These are phyloP conservation scores for Nyctereutes procyonoides DNA, from an alignment of 2,113 vertebrate genomes.

Conservation along the genomic window DNA sequence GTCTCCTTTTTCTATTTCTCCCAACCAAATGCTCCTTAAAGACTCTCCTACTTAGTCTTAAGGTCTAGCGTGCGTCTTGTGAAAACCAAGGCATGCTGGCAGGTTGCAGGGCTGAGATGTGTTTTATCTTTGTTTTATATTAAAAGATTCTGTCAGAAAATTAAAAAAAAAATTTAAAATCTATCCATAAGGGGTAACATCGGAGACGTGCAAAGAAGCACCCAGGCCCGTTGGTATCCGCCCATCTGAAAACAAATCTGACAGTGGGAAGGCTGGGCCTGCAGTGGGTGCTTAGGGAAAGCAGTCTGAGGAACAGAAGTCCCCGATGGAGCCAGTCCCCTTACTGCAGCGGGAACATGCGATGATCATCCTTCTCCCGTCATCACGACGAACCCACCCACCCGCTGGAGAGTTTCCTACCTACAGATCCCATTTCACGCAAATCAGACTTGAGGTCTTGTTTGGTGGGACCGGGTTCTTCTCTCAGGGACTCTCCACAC, in stretches of 20 bases:
- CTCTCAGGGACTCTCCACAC: fast-evolving
- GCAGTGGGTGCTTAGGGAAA: background rate
- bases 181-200: fast-evolving
- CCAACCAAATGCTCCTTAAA: too few species aligned
- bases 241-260: too few species aligned
- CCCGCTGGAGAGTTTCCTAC: background rate
- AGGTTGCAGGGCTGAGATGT: too few species aligned
- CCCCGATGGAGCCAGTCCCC: fast-evolving
- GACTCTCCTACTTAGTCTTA: too few species aligned
- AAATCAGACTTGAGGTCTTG: background rate
- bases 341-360: fast-evolving
- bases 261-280: fast-evolving
- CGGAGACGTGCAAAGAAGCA: background rate
- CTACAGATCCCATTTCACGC: background rate
- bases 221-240: fast-evolving
- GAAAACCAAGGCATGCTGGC: too few species aligned
- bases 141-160: too few species aligned
- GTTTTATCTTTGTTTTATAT: too few species aligned
- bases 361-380: background rate
- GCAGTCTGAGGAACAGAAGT: background rate
- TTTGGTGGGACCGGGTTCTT: fast-evolving
- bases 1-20: too few species aligned
- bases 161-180: background rate
- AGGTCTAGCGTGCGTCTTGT: too few species aligned
- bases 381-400: fast-evolving